phyloP scores from a whole-genome alignment of 2,113 vertebrate genomes.

The Tachysurus vachellii region DNA sequence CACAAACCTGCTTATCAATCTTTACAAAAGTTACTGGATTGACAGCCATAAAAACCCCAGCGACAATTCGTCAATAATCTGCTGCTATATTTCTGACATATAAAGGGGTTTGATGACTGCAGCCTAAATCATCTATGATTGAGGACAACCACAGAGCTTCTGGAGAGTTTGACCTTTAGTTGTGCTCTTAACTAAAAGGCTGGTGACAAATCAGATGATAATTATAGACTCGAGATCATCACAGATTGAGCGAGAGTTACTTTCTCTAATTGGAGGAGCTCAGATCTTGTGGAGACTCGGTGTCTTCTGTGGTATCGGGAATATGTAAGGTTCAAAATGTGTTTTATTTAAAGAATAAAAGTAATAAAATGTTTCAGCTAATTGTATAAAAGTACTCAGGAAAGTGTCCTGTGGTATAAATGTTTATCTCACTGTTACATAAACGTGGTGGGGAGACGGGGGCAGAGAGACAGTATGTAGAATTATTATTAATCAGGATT shows the following conservation, averaged over 20 bases:
- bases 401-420: background rate
- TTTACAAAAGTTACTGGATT: background rate
- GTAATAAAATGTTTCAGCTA: background rate
- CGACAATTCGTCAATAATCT: background rate
- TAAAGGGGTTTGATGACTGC: background rate
- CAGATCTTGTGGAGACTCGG: background rate
- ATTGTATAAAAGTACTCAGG: background rate
- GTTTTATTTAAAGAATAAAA: background rate
- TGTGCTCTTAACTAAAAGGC: background rate
- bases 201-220: background rate
- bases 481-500: no score
- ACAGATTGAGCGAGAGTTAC: background rate
- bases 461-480: no score
- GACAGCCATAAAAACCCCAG: background rate
- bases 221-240: background rate
- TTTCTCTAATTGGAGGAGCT: background rate
- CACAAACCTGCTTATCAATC: background rate
- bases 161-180: background rate
- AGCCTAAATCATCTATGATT: background rate
- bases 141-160: background rate
- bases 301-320: background rate
- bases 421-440: no score
- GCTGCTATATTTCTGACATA: background rate
- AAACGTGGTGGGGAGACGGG: no score
- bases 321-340: background rate